phyloP scores from a whole-genome alignment of 2,888 invertebrate genomes.

The Melipona bicolor region DNA sequence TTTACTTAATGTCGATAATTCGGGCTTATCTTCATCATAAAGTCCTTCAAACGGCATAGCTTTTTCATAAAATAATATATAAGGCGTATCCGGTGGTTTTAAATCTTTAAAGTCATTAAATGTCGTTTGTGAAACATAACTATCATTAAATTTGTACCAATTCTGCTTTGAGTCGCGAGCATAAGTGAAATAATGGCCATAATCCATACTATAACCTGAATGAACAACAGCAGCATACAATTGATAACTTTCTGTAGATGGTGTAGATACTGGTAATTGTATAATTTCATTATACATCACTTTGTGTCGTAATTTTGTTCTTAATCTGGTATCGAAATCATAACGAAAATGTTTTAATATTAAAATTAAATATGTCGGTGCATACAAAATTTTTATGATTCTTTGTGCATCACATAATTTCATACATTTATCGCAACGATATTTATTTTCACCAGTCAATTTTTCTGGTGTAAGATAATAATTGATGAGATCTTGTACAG shows the following conservation, averaged over 20 bases:
- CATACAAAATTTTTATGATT: slow-evolving; percentile 88
- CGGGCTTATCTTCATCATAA: slow-evolving; percentile 76
- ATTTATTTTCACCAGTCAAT: slow-evolving; percentile 92
- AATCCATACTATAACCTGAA: slow-evolving; percentile 92
- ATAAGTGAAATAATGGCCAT: slow-evolving; percentile 95
- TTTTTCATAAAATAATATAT: slow-evolving; percentile 90
- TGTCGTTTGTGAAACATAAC: slow-evolving; percentile 87
- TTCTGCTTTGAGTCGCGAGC: slow-evolving; percentile 88
- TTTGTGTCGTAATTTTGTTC: slow-evolving; percentile 92
- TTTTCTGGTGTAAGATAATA: slow-evolving; percentile 92
- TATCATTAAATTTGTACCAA: slow-evolving; percentile 94
- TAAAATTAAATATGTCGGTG: slow-evolving; percentile 91
- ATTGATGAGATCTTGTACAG: slow-evolving; percentile 91
- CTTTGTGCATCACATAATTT: slow-evolving; percentile 91
- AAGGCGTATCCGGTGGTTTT: slow-evolving; percentile 91
- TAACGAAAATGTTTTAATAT: slow-evolving; percentile 93
- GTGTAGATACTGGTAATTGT: slow-evolving; percentile 81
- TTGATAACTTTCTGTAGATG: slow-evolving; percentile 85
- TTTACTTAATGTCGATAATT: slow-evolving; percentile 74
- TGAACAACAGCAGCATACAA: slow-evolving; percentile 94
- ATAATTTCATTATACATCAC: slow-evolving; percentile 87
- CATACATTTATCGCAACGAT: slow-evolving; percentile 91
- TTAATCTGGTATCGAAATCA: slow-evolving; percentile 89
- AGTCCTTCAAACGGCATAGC: slow-evolving; percentile 75
- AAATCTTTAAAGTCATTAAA: slow-evolving; percentile 87